phyloP scores from a whole-genome alignment of 2,113 vertebrate genomes.

The Tylochromis polylepis region DNA sequence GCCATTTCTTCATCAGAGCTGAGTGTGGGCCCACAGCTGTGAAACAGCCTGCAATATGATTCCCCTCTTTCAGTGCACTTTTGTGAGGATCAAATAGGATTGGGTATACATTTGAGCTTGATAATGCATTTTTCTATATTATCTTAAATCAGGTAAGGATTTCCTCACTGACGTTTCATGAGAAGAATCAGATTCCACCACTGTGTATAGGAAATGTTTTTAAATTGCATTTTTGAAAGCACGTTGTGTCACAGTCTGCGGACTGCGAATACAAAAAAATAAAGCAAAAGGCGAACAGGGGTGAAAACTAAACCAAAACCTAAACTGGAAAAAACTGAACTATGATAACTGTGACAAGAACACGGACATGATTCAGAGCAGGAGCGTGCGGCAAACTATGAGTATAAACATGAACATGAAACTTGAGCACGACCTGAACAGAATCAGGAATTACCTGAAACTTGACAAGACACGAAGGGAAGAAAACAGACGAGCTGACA shows the following conservation, averaged over 20 bases:
- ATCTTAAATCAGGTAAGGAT: slow-evolving; percentile 46
- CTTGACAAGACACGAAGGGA: background rate
- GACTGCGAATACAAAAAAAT: too few species aligned
- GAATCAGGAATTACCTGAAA: background rate
- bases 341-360: background rate
- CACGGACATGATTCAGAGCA: background rate
- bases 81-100: slow-evolving; percentile 50
- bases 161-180: slow-evolving; percentile 35
- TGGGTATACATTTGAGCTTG: slow-evolving; percentile 36
- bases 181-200: slow-evolving; percentile 42
- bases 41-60: slow-evolving; percentile 35
- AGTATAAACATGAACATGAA: background rate
- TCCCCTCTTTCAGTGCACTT: slow-evolving; percentile 44
- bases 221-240: slow-evolving; percentile 41
- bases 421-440: too few species aligned
- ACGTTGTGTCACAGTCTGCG: too few species aligned
- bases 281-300: too few species aligned
- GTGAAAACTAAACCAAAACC: too few species aligned
- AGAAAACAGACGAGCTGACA: accelerated
- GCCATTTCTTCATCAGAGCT: slow-evolving; percentile 6
- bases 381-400: background rate
- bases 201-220: slow-evolving; percentile 30
- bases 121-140: slow-evolving; percentile 38
- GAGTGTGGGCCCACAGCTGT: slow-evolving; percentile 36
- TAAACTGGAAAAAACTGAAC: background rate